phyloP scores from a whole-genome alignment of 1,140 invertebrate species.

The Cryptotermes secundus region DNA sequence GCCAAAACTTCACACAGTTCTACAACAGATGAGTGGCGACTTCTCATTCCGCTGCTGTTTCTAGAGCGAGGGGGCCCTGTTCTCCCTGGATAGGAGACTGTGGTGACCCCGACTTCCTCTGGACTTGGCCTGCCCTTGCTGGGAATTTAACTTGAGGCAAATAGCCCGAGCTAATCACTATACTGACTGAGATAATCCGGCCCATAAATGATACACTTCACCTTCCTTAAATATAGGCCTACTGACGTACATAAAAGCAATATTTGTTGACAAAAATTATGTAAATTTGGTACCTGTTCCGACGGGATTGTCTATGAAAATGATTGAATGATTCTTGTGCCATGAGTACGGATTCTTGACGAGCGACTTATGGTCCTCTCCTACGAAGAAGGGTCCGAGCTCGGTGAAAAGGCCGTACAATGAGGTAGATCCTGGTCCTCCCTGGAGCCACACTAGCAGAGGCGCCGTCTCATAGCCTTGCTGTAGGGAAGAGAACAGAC shows the following conservation, averaged over 20 bases:
- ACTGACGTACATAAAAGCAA: background rate
- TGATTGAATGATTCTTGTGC: conserved; percentile 50
- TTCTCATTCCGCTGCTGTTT: too few relatives aligned
- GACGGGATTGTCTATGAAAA: conserved; percentile 60
- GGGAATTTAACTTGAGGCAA: too few relatives aligned
- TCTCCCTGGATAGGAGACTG: too few relatives aligned
- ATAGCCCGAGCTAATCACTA: too few relatives aligned
- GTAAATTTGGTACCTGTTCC: conserved; percentile 43
- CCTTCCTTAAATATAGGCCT: background rate
- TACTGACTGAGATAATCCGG: too few relatives aligned
- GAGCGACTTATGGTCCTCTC: conserved; percentile 45
- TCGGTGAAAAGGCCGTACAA: conserved; percentile 72
- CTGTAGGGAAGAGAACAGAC: background rate
- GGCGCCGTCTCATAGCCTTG: conserved; percentile 51
- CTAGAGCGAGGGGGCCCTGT: too few relatives aligned
- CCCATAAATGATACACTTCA: too few relatives aligned
- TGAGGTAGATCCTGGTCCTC: conserved; percentile 69
- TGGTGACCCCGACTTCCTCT: too few relatives aligned
- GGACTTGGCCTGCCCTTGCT: too few relatives aligned
- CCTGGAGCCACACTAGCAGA: conserved; percentile 74
- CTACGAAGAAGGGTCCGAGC: conserved; percentile 58
- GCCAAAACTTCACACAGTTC: too few relatives aligned
- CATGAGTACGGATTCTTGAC: conserved; percentile 46
- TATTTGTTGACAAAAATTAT: too few relatives aligned
- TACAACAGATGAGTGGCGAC: too few relatives aligned